phyloP scores from a whole-genome alignment of 2,888 invertebrate species.

The Orthonychiurus folsomi region DNA sequence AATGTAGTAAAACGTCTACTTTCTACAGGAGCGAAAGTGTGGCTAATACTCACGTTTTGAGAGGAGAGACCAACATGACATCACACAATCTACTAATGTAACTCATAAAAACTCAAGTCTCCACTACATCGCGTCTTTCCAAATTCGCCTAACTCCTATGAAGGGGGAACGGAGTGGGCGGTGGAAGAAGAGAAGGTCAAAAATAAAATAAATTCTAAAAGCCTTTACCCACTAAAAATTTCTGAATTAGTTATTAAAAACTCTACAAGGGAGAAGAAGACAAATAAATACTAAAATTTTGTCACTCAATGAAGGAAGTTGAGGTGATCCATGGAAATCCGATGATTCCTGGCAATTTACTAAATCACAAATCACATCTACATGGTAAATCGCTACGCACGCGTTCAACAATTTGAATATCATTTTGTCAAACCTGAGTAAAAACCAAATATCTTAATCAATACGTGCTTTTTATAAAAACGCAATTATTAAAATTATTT shows the following conservation, averaged over 20 bases:
- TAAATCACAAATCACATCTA: too few species aligned
- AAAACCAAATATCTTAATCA: too few species aligned
- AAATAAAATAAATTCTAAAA: neutral
- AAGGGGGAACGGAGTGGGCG: neutral
- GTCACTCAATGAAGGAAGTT: too few species aligned
- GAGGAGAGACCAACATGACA: constrained; percentile 29
- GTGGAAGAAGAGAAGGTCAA: neutral
- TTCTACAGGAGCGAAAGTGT: constrained; percentile 34
- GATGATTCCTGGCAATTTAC: too few species aligned
- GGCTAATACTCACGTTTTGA: constrained; percentile 41
- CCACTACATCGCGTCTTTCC: neutral
- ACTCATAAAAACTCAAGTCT: constrained; percentile 1
- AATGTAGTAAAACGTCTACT: constrained; percentile 3
- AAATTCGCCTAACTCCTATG: neutral
- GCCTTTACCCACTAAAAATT: neutral
- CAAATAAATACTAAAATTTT: too few species aligned
- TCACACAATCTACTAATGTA: constrained; percentile 2
- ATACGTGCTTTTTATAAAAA: too few species aligned
- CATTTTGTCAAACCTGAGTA: too few species aligned
- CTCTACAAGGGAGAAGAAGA: neutral
- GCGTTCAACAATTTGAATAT: too few species aligned
- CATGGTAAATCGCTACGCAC: too few species aligned
- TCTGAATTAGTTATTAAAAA: neutral
- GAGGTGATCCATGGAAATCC: too few species aligned
- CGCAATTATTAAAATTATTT: too few species aligned